Conservation (phyloP, 2,888 invertebrate species). For the Acleris holmiana region DNA sequence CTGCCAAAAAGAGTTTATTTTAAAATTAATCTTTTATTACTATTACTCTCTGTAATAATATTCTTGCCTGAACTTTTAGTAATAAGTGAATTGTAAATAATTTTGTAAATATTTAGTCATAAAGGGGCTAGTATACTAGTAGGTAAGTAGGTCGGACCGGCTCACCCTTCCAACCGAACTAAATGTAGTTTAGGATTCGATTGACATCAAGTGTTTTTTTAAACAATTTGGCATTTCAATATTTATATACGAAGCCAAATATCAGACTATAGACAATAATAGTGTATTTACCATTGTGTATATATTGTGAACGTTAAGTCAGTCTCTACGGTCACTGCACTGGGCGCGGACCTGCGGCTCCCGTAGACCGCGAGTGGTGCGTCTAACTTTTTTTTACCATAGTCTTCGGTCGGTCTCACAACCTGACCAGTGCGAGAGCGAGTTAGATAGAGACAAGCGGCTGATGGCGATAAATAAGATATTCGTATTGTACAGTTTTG, state of each 20-base stretch:
- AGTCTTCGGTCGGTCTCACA: too few species aligned
- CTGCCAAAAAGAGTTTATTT: not conserved
- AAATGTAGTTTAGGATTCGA: not conserved
- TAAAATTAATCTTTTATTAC: not conserved
- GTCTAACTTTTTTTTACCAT: too few species aligned
- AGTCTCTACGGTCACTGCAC: not conserved
- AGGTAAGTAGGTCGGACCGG: too few species aligned
- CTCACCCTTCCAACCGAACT: too few species aligned
- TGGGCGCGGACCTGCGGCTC: too few species aligned
- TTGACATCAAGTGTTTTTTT: not conserved
- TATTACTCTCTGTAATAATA: too few species aligned
- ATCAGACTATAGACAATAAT: constrained; percentile 62
- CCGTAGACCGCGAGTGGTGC: too few species aligned
- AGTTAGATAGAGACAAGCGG: too few species aligned
- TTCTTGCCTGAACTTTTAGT: constrained; percentile 33
- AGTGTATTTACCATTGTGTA: constrained; percentile 43
- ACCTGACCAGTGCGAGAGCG: too few species aligned
- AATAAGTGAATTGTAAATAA: constrained; percentile 31
- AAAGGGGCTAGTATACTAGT: constrained; percentile 1
- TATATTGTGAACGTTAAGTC: constrained; percentile 17
- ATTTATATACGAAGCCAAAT: constrained; percentile 41
- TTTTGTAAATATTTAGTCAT: constrained; percentile 30
- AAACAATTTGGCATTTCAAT: constrained; percentile 3
- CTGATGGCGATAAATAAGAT: too few species aligned
- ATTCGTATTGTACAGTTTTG: too few species aligned